Evolutionary conservation across 2,888 invertebrate genomes (phyloP), one percentile per base, ranked within the genome.

Genomic region (Leptinotarsa juncta): DNA sequence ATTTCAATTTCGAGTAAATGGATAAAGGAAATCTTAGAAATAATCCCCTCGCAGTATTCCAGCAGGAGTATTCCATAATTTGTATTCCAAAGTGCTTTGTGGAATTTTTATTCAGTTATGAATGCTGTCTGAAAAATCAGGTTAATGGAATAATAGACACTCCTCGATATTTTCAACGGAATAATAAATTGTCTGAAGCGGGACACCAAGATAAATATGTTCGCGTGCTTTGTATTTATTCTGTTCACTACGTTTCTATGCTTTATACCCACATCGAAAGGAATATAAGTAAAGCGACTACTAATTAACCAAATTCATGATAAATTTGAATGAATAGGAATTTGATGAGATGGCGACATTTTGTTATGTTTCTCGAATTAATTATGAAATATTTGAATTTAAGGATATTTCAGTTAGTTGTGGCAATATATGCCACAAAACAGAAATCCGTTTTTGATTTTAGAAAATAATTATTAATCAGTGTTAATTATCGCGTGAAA

Each of bases 81-180:
- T 81, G 81, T 81, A 83, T 81, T 81, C 81, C 74, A 72, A 75
- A 80, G 80, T 76, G 79, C 78, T 79, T 76, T 76, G 78, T 73
- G 75, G 80, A 82, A 81, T 82, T 81, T 82, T 82, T 80, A 81
- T 82, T 82, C 80, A 76, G 73, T 79, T 80, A 81, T 81, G 81
- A 80, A 78, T 79, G 79, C 78, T 77, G 77, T 80, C 71, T 75
- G 65, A 76, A 80, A 62, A 83, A 83, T 82, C 82, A 82, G 83
- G 82, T 82, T 83, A 83, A 83, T 83, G 80, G 83, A 83, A 83
- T 83, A 82, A 82, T 81, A 82, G 83, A 82, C 83, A 81, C 82
- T 82, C 81, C 82, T 81, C 80, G 80, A 81, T 82, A 80, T 81
- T 82, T 79, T 78, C 76, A 79, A 77, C 73, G 77, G 72, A 73